Base-by-base conservation (phyloP, 2,888 invertebrate species). In the Eulithis testata region DNA sequence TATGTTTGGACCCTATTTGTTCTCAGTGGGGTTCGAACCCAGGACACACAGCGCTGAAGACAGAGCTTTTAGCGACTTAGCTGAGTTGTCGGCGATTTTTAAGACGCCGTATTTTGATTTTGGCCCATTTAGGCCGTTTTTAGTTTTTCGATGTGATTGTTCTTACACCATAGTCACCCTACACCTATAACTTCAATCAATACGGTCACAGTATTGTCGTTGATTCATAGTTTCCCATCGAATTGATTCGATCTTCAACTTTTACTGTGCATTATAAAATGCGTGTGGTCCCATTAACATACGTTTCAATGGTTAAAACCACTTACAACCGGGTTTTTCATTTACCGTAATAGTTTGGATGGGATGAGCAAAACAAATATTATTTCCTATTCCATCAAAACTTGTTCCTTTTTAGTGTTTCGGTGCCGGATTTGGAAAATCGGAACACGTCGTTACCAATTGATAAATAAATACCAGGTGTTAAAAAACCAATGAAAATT, bases 161-260 rank as follows among this genome's bases (percentile, higher is more conserved):
- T 40, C 9, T 40, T n/a, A 52, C 6, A 31, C 5, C 40, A 72
- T 82, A 76, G 85, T 74, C 60, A 69, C 74, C 60, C 69, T 72
- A 78, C 66, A 44, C 55, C 72, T 75, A 73, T 76, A 73, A 73
- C 77, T 81, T 81, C 80, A 83, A 86, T 89, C 88, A 88, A 89
- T 89, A 88, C 76, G 75, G 86, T 84, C 77, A 72, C 68, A 76
- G 78, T 80, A 86, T 83, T 86, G 88, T 87, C 63, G 64, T 76
- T 84, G 84, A 85, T 85, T 85, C 85, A 85, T 79, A 67, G 78
- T 73, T 69, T 72, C 68, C 68, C 60, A 69, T 60, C 68, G 64
- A 64, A 69, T 68, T 74, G 69, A 77, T 76, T 70, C 60, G 59
- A 76, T 73, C 73, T 80, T 75, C 74, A 79, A 66, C 54, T 66